These are phyloP conservation scores for Indicator indicator DNA, from an alignment of 2,113 vertebrate genomes.

Conservation along the genomic window DNA sequence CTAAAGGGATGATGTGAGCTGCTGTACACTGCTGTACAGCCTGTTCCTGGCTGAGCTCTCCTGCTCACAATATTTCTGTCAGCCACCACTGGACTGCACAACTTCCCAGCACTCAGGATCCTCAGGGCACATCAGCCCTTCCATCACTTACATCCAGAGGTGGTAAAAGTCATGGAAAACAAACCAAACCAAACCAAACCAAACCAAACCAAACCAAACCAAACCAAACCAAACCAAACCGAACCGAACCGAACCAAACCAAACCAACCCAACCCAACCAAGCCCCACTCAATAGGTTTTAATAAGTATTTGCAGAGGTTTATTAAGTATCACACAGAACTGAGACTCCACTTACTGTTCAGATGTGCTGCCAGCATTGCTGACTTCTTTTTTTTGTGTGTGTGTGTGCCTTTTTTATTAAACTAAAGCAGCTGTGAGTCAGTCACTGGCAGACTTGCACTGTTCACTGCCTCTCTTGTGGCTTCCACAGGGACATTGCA, in stretches of 20 bases:
- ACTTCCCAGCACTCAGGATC: background rate
- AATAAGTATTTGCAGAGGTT: conserved; percentile 17
- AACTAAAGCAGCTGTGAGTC: conserved; percentile 20
- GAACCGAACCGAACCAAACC: too few relatives aligned
- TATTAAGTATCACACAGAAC: conserved; percentile 21
- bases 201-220: too few relatives aligned
- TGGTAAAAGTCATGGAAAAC: background rate
- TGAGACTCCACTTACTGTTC: background rate
- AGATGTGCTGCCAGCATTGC: background rate
- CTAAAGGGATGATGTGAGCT: background rate
- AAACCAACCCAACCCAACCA: too few relatives aligned
- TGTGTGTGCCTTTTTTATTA: background rate
- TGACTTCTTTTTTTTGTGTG: background rate
- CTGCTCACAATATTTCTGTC: background rate
- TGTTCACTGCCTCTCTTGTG: background rate
- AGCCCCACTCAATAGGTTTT: background rate
- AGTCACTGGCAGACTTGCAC: background rate
- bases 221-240: background rate
- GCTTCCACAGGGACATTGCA: background rate
- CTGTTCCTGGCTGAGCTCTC: background rate
- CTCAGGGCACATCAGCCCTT: background rate
- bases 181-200: background rate
- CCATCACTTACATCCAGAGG: conserved; percentile 5
- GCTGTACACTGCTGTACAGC: background rate
- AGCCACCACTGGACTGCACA: background rate